These are phyloP conservation scores for Julus scandinavius DNA, from an alignment of 2,888 invertebrate species.

Conservation along the genomic window DNA sequence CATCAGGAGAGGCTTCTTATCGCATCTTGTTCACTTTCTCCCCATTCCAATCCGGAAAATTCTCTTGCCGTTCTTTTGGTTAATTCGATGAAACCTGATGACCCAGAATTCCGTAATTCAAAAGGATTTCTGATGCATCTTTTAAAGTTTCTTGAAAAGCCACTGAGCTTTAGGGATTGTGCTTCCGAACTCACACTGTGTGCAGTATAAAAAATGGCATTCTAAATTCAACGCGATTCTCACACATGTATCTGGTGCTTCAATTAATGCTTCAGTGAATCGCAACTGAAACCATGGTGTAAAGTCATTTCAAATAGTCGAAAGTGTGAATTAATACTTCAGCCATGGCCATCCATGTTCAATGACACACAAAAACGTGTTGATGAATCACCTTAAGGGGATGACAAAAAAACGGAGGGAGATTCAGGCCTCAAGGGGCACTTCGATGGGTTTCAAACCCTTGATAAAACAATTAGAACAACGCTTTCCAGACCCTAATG, in stretches of 20 bases:
- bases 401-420: neutral
- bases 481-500: neutral
- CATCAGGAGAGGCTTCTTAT: neutral
- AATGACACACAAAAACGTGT: neutral
- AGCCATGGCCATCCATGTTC: neutral
- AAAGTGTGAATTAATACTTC: neutral
- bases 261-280: no score
- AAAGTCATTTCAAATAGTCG: neutral
- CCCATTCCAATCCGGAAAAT: constrained; percentile 13
- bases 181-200: neutral
- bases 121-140: no score
- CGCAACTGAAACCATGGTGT: neutral
- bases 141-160: no score
- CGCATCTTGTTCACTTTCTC: constrained; percentile 9
- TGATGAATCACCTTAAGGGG: neutral
- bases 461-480: constrained; percentile 25
- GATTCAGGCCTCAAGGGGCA: neutral
- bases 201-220: neutral
- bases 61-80: neutral
- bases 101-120: neutral
- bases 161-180: neutral
- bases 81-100: neutral
- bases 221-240: no score
- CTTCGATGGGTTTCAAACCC: neutral
- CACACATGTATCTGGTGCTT: no score